These are phyloP conservation scores for Melitaea athalia DNA, from an alignment of 2,888 invertebrate genomes.

Conservation along the genomic window DNA sequence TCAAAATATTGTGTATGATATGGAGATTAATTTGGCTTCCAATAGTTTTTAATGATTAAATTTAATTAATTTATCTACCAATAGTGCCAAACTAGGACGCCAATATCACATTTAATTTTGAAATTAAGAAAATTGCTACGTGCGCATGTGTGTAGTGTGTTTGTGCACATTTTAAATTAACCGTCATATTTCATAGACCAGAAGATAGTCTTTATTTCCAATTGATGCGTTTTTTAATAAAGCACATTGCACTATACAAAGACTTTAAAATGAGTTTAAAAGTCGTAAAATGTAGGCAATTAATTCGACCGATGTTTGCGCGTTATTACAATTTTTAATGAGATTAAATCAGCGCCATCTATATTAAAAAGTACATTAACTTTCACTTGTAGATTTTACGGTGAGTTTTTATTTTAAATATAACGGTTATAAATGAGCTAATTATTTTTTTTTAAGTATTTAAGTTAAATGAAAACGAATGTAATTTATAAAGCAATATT, in stretches of 20 bases:
- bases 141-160: too few species aligned
- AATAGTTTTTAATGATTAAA: too few species aligned
- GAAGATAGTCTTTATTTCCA: conserved; percentile 4
- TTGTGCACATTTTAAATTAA: neutral
- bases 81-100: too few species aligned
- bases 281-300: conserved; percentile 33
- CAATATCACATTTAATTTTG: too few species aligned
- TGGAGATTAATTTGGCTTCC: too few species aligned
- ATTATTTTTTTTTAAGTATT: too few species aligned
- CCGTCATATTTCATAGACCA: neutral
- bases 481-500: too few species aligned
- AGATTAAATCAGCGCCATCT: conserved; percentile 7
- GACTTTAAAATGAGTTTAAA: conserved; percentile 20
- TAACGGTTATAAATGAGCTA: neutral
- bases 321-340: conserved; percentile 39
- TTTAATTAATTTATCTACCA: too few species aligned
- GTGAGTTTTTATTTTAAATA: neutral
- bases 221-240: conserved; percentile 7
- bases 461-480: too few species aligned
- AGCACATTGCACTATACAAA: conserved; percentile 16
- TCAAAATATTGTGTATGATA: too few species aligned
- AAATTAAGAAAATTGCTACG: too few species aligned
- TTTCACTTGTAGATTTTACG: neutral
- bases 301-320: conserved; percentile 34
- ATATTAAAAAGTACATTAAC: neutral